Evolutionary conservation across 2,888 invertebrate genomes (phyloP).

Genomic region (Hermodice carunculata): DNA sequence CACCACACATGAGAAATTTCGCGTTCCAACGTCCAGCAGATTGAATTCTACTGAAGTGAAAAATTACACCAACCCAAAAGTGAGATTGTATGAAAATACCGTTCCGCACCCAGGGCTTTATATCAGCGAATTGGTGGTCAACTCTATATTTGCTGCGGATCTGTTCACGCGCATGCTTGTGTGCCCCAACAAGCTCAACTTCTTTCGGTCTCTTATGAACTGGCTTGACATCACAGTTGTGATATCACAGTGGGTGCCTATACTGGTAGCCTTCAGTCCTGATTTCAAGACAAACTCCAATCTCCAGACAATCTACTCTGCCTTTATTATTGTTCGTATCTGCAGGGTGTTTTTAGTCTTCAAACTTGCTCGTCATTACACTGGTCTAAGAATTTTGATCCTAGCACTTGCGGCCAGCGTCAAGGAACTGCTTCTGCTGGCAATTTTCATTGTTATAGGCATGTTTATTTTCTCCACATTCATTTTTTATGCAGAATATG

Average conservation of each 20-base stretch:
- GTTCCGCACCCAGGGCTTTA: conserved; percentile 19
- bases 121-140: conserved; percentile 17
- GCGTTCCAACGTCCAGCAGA: conserved; percentile 4
- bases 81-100: not conserved
- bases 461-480: conserved; percentile 26
- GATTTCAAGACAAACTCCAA: conserved; percentile 6
- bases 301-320: conserved; percentile 3
- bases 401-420: conserved; percentile 13
- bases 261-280: conserved; percentile 6
- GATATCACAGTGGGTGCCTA: conserved; percentile 12
- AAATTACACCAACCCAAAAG: conserved; percentile 1
- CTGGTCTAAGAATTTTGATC: conserved; percentile 15
- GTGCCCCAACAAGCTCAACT: conserved; percentile 20
- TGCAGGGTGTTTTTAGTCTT: conserved; percentile 21
- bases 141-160: conserved; percentile 13
- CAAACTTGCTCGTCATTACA: conserved; percentile 22
- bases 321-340: conserved; percentile 8
- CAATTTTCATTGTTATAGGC: conserved; percentile 18
- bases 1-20: conserved; percentile 16
- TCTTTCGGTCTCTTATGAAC: conserved; percentile 19
- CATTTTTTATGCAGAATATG: conserved; percentile 23
- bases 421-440: conserved; percentile 19
- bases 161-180: conserved; percentile 11
- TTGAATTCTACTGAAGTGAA: conserved; percentile 1
- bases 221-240: conserved; percentile 25